These are phyloP conservation scores for Cabera pusaria DNA, from an alignment of 2,888 invertebrate genomes.

Conservation along the genomic window DNA sequence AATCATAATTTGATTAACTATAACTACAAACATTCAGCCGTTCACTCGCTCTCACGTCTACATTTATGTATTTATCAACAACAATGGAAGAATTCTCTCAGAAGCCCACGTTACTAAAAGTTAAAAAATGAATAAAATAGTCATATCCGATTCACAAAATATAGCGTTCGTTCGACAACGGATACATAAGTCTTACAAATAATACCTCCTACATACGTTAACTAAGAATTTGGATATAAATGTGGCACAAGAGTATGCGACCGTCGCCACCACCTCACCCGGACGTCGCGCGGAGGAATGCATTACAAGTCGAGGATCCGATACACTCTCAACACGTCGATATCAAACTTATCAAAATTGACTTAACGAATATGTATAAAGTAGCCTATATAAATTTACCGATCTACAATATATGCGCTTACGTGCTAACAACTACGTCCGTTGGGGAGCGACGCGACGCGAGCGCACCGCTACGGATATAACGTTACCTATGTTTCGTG, in stretches of 20 bases:
- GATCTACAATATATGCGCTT: constrained; percentile 38
- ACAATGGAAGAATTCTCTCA: constrained; percentile 73
- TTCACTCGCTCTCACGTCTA: constrained; percentile 45
- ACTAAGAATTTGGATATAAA: constrained; percentile 32
- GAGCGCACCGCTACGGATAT: constrained; percentile 46
- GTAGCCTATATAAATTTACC: constrained; percentile 45
- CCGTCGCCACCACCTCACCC: no score
- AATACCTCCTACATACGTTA: constrained; percentile 20
- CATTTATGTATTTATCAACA: constrained; percentile 55
- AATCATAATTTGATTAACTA: constrained; percentile 35
- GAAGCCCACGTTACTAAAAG: constrained; percentile 61
- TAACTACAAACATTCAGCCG: constrained; percentile 26
- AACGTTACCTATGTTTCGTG: constrained; percentile 37
- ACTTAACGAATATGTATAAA: constrained; percentile 61
- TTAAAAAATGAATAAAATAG: constrained; percentile 51
- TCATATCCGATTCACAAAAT: constrained; percentile 34
- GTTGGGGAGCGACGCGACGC: constrained; percentile 33
- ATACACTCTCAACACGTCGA: constrained; percentile 43
- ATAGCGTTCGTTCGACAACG: constrained; percentile 31
- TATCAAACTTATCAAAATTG: constrained; percentile 69
- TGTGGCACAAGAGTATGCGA: constrained; percentile 39
- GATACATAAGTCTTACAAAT: constrained; percentile 28
- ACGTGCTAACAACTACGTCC: constrained; percentile 34
- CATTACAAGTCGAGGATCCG: constrained; percentile 56
- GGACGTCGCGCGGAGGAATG: no score